phyloP scores from a whole-genome alignment of 2,113 vertebrate genomes.

The Pterocles gutturalis region DNA sequence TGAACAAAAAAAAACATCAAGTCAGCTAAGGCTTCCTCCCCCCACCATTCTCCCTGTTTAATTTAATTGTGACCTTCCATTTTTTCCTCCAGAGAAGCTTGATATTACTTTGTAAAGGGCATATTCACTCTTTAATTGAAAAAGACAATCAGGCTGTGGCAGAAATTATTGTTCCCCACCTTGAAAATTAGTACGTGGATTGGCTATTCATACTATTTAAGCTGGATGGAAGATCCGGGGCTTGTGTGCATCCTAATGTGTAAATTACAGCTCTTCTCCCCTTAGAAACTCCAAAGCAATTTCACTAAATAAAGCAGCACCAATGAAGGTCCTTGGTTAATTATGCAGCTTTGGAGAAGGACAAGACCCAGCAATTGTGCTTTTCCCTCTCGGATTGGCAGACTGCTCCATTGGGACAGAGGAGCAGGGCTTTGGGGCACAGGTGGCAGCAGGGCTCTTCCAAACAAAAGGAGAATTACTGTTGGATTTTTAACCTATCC shows the following conservation, averaged over 20 bases:
- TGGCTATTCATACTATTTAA: slow-evolving; percentile 16
- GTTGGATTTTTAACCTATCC: not conserved
- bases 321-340: not conserved
- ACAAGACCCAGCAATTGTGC: not conserved
- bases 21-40: not conserved
- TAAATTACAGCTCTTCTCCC: slow-evolving; percentile 8
- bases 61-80: slow-evolving; percentile 63
- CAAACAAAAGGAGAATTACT: not conserved
- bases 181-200: slow-evolving; percentile 46
- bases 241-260: not conserved
- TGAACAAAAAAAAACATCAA: not conserved
- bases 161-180: slow-evolving; percentile 55
- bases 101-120: slow-evolving; percentile 59
- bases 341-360: not conserved
- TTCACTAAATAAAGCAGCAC: not conserved
- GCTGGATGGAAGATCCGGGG: not conserved
- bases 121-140: slow-evolving; percentile 62
- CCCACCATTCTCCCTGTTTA: not conserved
- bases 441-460: not conserved
- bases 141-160: slow-evolving; percentile 50
- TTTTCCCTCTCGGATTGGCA: not conserved
- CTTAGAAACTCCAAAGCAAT: slow-evolving; percentile 10
- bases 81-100: slow-evolving; percentile 52
- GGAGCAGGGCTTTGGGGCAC: not conserved
- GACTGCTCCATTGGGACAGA: rapidly evolving